Percentiles rank a stretch among this genome's conserved stretches.
Evolutionary conservation across 2,888 invertebrate species (phyloP).

Genomic region (Macropis europaea): DNA sequence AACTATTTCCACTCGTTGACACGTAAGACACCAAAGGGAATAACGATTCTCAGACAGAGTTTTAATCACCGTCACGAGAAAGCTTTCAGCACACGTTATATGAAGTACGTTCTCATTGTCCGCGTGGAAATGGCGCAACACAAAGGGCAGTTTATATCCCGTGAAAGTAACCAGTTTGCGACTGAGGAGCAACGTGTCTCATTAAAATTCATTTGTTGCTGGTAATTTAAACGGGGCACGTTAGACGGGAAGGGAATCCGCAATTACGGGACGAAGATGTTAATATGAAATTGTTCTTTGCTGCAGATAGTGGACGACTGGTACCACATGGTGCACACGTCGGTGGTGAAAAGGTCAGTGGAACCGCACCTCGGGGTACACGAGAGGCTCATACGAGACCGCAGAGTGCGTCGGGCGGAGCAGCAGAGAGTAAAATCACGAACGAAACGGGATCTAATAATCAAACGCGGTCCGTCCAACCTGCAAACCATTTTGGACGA

Average conservation of each 20-base stretch:
- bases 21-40: too few species aligned
- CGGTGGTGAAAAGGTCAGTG: conserved; percentile 89
- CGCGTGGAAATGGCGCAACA: neutral
- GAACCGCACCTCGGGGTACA: conserved; percentile 87
- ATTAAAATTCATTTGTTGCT: conserved; percentile 1
- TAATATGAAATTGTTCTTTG: conserved; percentile 40
- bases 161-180: neutral
- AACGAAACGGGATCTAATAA: conserved; percentile 88
- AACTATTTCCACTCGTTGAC: too few species aligned
- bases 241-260: neutral
- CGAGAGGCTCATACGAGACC: conserved; percentile 86
- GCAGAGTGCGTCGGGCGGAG: conserved; percentile 89
- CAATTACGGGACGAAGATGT: neutral
- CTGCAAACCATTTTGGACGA: conserved; percentile 85
- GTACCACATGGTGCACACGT: conserved; percentile 91
- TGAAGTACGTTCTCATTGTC: too few species aligned
- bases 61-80: too few species aligned
- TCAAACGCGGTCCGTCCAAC: conserved; percentile 69
- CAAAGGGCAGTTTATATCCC: conserved; percentile 1
- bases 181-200: neutral
- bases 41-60: too few species aligned
- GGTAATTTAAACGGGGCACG: neutral
- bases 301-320: conserved; percentile 93
- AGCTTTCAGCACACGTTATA: too few species aligned
- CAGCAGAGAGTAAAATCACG: conserved; percentile 91